Percentiles rank a stretch among this genome's conserved stretches.
Conservation (phyloP, 2,113 vertebrate genomes). For the Laticauda colubrina region DNA sequence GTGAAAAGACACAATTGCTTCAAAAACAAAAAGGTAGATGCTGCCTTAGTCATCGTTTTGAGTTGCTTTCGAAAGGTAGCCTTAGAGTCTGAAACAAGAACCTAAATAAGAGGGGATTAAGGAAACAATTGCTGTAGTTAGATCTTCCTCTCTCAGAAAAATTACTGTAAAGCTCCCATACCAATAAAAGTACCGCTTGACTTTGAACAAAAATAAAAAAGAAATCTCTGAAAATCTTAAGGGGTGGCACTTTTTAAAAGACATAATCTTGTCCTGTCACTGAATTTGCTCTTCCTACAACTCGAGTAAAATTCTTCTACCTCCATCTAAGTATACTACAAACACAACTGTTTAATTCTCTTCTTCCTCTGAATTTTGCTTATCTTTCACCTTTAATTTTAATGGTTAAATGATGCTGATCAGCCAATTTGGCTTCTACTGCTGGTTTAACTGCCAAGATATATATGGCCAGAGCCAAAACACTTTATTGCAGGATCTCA, state of each 20-base stretch:
- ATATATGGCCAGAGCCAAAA: background rate
- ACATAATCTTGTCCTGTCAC: background rate
- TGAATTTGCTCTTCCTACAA: background rate
- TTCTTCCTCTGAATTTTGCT: background rate
- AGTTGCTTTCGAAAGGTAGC: background rate
- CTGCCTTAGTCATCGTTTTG: background rate
- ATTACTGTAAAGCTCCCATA: background rate
- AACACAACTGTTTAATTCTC: background rate
- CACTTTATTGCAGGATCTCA: background rate
- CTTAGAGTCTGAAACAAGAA: background rate
- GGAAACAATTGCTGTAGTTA: background rate
- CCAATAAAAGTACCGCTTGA: background rate
- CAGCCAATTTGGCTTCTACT: background rate
- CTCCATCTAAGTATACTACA: background rate
- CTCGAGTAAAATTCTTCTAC: background rate
- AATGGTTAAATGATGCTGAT: rapidly evolving
- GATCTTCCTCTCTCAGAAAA: background rate
- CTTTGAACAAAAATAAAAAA: background rate
- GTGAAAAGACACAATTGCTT: background rate
- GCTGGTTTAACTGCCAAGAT: background rate
- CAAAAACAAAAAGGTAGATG: background rate
- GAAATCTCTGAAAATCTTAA: background rate
- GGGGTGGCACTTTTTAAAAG: background rate
- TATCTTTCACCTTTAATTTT: background rate
- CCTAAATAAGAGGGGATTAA: background rate